Percentiles rank a stretch among this genome's conserved stretches.
Conservation (phyloP, 92 coral and sea anemone species). For the Actinostola sp. region DNA sequence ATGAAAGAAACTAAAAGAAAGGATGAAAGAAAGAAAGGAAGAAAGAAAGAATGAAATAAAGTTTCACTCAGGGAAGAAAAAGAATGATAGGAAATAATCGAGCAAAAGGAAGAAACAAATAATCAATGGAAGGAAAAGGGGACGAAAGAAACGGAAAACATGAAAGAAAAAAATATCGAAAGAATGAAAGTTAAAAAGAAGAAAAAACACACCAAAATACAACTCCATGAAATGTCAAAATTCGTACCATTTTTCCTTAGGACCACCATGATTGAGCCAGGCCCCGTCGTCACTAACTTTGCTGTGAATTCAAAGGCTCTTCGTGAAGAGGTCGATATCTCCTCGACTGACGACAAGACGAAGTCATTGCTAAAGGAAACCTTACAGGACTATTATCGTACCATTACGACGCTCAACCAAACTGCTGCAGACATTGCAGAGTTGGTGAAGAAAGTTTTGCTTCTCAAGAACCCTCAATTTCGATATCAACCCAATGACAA, state of each 20-base stretch:
- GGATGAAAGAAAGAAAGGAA: too few relatives aligned
- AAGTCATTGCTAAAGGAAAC: constrained; percentile 40
- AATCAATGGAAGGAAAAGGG: too few relatives aligned
- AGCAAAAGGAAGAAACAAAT: too few relatives aligned
- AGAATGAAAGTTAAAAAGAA: too few relatives aligned
- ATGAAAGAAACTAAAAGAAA: too few relatives aligned
- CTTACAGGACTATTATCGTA: constrained; percentile 37
- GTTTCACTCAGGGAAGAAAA: too few relatives aligned
- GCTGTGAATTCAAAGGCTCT: constrained; percentile 64
- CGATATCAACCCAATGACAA: constrained; percentile 63
- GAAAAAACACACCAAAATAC: too few relatives aligned
- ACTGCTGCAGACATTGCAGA: constrained; percentile 63
- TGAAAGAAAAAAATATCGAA: too few relatives aligned
- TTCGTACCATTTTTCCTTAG: constrained; percentile 5
- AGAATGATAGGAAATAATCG: too few relatives aligned
- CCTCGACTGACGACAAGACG: constrained; percentile 65
- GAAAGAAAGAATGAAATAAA: too few relatives aligned
- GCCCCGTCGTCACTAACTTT: constrained; percentile 69
- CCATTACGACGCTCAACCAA: constrained; percentile 10
- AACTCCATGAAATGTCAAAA: too few relatives aligned
- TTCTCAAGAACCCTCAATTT: constrained; percentile 59
- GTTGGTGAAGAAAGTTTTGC: constrained; percentile 54
- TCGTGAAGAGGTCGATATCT: constrained; percentile 66
- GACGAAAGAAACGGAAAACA: too few relatives aligned
- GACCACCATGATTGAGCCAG: constrained; percentile 64